Base-by-base conservation (phyloP, 2,888 invertebrate genomes). In the Drosophila acutilabella region DNA sequence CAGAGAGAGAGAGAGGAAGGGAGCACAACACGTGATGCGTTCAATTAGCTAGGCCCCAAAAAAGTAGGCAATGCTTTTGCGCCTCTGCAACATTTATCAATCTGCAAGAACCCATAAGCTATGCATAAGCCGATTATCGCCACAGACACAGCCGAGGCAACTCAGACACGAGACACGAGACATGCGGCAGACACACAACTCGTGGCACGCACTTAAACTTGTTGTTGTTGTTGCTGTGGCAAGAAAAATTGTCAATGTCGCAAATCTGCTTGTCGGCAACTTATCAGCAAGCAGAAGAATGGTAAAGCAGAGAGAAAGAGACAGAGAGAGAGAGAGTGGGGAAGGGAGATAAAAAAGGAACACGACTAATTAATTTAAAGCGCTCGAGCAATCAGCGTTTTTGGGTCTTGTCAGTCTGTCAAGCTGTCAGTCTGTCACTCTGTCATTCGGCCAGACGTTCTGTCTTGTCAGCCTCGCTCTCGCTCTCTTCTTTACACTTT, bases 301-400 rank as follows among this genome's bases (percentile, higher is more conserved):
- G n/a, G n/a, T 23, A 5, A 23, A 23, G 40, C 6, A 23, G 14
- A 7, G 53, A 20, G 51, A 26, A 26, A 48, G 18, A 48, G 20
- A 20, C 4, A 20, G 20, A 20, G 20, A 20, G 20, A 20, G 20
- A 20, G 20, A 53, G 18, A 20, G 26, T 14, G 33, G 38, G 42
- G n/a, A 26, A 54, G 20, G 23, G 41, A 41, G 42, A 40, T 8
- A 60, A 58, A 71, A 64, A 58, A 71, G 74, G 68, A 72, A 70
- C 66, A 64, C 50, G 57, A 74, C 88, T 89, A 85, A 85, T 89
- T 87, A 89, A 87, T 89, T 85, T 81, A 84, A 83, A 88, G 64
- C 62, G 64, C 65, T 67, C 48, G 53, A 61, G 64, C 77, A 88
- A 88, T 83, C 88, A 74, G 70, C 71, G 61, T 71, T 74, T 71